phyloP scores from a whole-genome alignment of 1,140 invertebrate species.

The Leptinotarsa texana region DNA sequence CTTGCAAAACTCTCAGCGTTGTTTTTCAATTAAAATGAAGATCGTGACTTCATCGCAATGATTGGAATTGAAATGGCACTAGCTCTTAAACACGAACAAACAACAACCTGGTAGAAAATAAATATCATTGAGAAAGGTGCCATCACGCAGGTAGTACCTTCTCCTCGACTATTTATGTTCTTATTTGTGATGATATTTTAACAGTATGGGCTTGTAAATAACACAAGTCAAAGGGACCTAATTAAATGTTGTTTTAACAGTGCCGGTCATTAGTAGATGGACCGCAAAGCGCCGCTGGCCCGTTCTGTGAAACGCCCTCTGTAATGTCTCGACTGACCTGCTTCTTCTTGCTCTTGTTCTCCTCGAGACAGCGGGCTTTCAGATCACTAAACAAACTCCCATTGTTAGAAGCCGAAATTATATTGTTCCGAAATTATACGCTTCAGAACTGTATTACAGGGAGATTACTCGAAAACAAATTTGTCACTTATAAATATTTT shows the following conservation, averaged over 20 bases:
- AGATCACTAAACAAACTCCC: conserved; percentile 16
- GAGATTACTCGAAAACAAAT: background rate
- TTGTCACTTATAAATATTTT: background rate
- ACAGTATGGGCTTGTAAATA: conserved; percentile 46
- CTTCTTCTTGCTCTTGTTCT: background rate
- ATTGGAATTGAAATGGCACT: conserved; percentile 21
- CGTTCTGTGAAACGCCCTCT: conserved; percentile 37
- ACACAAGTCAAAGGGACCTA: conserved; percentile 46
- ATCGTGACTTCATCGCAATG: background rate
- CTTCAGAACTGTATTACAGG: conserved; percentile 12
- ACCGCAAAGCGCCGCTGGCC: conserved; percentile 45
- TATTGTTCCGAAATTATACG: conserved; percentile 20
- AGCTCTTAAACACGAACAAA: conserved; percentile 9
- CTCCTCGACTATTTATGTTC: conserved; percentile 23
- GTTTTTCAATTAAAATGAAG: background rate
- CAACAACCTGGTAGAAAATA: conserved; percentile 18
- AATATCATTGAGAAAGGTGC: conserved; percentile 25
- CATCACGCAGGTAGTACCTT: conserved; percentile 22
- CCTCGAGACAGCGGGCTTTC: background rate
- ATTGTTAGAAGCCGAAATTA: conserved; percentile 19
- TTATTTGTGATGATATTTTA: conserved; percentile 42
- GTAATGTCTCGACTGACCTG: conserved; percentile 5
- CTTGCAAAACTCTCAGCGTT: background rate
- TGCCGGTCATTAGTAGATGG: conserved; percentile 47
- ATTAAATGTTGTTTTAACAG: conserved; percentile 51